Evolutionary conservation across 1,140 invertebrate species (phyloP).

Genomic region (Hypothenemus hampei): DNA sequence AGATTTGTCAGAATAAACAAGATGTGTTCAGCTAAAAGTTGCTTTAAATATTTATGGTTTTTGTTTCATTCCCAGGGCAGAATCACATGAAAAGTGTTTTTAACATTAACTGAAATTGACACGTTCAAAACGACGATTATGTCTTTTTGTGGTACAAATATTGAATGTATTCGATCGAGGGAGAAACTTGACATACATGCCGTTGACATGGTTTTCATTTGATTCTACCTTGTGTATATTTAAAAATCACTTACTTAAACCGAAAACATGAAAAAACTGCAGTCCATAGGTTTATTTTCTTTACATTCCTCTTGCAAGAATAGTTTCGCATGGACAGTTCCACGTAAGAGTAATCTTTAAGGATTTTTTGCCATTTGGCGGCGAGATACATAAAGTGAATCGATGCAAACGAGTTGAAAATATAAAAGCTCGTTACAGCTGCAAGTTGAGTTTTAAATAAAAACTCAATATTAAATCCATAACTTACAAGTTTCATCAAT

Average conservation of each 20-base stretch:
- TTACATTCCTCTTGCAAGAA: constrained; percentile 20
- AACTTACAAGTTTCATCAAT: constrained; percentile 37
- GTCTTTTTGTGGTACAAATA: too few relatives aligned
- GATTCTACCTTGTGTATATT: too few relatives aligned
- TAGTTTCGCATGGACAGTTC: constrained; percentile 35
- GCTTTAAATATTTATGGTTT: too few relatives aligned
- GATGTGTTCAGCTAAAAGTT: constrained; percentile 35
- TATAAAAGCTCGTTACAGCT: constrained; percentile 34
- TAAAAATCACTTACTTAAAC: constrained; percentile 33
- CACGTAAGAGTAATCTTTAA: constrained; percentile 33
- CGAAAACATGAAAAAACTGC: constrained; percentile 30
- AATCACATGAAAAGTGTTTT: too few relatives aligned
- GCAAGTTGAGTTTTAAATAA: not conserved
- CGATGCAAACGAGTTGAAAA: constrained; percentile 27
- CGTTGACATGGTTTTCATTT: too few relatives aligned
- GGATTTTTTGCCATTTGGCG: constrained; percentile 25
- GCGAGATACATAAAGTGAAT: constrained; percentile 32
- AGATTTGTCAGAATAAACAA: constrained; percentile 33
- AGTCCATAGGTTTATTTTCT: constrained; percentile 27
- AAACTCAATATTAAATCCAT: not conserved
- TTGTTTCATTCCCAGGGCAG: too few relatives aligned
- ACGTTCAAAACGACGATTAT: too few relatives aligned
- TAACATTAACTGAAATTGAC: too few relatives aligned
- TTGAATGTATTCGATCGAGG: too few relatives aligned
- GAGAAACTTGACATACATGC: too few relatives aligned